Base-by-base conservation (phyloP, 2,113 vertebrate genomes). In the Bambusicola thoracicus region DNA sequence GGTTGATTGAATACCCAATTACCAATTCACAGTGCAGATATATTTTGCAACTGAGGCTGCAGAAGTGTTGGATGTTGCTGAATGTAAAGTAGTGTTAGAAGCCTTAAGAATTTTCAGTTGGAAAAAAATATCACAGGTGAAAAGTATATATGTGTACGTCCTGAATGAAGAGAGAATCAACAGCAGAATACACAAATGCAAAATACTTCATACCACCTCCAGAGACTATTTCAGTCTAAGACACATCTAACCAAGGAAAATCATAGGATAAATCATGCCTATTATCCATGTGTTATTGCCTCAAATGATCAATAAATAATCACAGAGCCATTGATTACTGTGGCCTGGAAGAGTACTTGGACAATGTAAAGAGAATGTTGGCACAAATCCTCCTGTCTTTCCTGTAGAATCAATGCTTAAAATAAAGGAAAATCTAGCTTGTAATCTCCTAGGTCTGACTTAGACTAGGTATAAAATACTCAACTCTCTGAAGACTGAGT, bases 1-100 rank as follows among this genome's bases (percentile, higher is more conserved):
- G 67, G 34, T 80, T 93, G 91, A 92, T 94, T 95, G 85, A 90
- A 94, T 80, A 72, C 30, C 67, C 84, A 69, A 91, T 96, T 93
- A 92, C 63, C 53, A 87, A 83, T 94, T 95, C 80, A 83, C 30
- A 63, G 10, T 70, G 63, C 34, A 79, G 43, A 89, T 66, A 67
- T 72, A 79, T 92, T 96, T 93, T 95, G 43, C 46, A 92, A 82
- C 9, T 34, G 69, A 83, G 32, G 73, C 68, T 93, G 46, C n/a
- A 85, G 77, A 90, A 87, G 27, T 65, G 41, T 70, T 90, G 41
- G 29, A 32, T 93, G 70, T 40, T 82, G n/a, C 63, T 84, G 90
- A 94, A 95, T 85, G 49, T 20, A 94, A 91, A 95, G 48, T 40
- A 5, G 11, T 87, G 9, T 81, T 49, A 53, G 1, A 89, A 15